Percentiles rank a stretch among this genome's conserved stretches.
These are phyloP conservation scores for Monopterus albus DNA, from an alignment of 2,113 vertebrate genomes.

Conservation along the genomic window DNA sequence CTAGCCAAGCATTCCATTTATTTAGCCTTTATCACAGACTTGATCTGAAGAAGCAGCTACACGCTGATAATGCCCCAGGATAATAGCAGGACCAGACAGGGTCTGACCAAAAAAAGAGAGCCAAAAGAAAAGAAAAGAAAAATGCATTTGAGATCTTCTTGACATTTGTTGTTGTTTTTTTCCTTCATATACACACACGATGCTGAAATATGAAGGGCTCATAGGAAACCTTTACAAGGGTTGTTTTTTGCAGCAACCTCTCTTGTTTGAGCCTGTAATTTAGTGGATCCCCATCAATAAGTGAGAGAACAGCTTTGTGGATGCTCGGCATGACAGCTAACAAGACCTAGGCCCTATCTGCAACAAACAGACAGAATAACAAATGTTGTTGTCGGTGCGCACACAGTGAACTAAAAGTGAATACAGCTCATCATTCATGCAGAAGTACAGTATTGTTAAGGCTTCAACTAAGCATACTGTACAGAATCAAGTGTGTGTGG, in stretches of 20 bases:
- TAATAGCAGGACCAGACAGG: slow-evolving; percentile 78
- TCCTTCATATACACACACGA: slow-evolving; percentile 57
- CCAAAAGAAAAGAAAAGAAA: slow-evolving; percentile 70
- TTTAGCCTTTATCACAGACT: slow-evolving; percentile 76
- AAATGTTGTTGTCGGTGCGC: slow-evolving; percentile 62
- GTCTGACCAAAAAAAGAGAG: slow-evolving; percentile 69
- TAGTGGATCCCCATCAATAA: slow-evolving; percentile 79
- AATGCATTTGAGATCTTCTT: slow-evolving; percentile 74
- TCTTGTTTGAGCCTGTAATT: slow-evolving; percentile 78
- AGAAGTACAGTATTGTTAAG: slow-evolving; percentile 54
- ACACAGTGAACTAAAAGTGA: slow-evolving; percentile 62
- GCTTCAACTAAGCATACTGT: slow-evolving; percentile 34
- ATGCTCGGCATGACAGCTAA: slow-evolving; percentile 77
- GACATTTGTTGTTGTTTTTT: slow-evolving; percentile 68
- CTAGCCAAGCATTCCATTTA: slow-evolving; percentile 80
- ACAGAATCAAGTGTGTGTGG: slow-evolving; percentile 41
- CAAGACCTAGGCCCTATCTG: slow-evolving; percentile 75
- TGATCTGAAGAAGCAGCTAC: slow-evolving; percentile 80
- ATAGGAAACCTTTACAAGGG: slow-evolving; percentile 72
- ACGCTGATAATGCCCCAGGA: slow-evolving; percentile 79
- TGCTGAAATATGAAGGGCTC: slow-evolving; percentile 64
- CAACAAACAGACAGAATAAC: slow-evolving; percentile 77
- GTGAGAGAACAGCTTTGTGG: slow-evolving; percentile 77
- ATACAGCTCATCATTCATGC: slow-evolving; percentile 71
- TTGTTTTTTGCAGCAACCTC: slow-evolving; percentile 59